Conservation (phyloP, 2,797 vertebrate species). For the Tangara arthus region DNA sequence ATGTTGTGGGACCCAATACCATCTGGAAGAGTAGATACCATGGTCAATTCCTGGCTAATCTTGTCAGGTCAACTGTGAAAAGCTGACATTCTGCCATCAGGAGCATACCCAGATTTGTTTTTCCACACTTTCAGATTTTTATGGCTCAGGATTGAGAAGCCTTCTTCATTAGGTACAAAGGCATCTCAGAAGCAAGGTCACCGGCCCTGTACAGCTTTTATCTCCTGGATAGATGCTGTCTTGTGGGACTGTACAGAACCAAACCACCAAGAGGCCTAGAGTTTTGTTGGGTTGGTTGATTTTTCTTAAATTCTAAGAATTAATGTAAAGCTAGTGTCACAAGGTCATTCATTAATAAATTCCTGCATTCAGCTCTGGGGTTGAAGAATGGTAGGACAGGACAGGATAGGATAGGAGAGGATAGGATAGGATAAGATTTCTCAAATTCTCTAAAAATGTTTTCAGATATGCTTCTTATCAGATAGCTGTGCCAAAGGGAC, state of each 20-base stretch:
- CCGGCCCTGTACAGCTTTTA: not conserved
- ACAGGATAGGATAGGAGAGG: not conserved
- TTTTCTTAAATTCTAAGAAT: not conserved
- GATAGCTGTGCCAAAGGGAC: not conserved
- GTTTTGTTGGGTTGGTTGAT: accelerated
- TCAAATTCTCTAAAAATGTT: not conserved
- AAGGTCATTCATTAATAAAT: accelerated
- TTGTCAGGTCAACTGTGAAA: not conserved
- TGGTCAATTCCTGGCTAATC: not conserved
- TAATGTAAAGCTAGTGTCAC: not conserved
- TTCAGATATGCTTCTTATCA: not conserved
- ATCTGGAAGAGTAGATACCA: not conserved
- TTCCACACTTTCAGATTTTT: not conserved
- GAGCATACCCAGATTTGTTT: not conserved
- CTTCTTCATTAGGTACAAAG: not conserved
- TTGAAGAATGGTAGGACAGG: not conserved
- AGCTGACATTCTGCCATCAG: not conserved
- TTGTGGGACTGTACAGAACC: not conserved
- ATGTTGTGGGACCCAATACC: not conserved
- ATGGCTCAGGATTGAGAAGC: not conserved
- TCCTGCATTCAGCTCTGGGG: not conserved
- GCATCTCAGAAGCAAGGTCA: not conserved
- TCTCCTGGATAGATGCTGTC: not conserved
- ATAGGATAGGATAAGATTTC: not conserved
- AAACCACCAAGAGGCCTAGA: not conserved